A percentile compares a stretch with the other conserved stretches of the same genome.
Evolutionary conservation across 1,140 invertebrate species (phyloP).

Genomic region (Eufriesea mexicana): DNA sequence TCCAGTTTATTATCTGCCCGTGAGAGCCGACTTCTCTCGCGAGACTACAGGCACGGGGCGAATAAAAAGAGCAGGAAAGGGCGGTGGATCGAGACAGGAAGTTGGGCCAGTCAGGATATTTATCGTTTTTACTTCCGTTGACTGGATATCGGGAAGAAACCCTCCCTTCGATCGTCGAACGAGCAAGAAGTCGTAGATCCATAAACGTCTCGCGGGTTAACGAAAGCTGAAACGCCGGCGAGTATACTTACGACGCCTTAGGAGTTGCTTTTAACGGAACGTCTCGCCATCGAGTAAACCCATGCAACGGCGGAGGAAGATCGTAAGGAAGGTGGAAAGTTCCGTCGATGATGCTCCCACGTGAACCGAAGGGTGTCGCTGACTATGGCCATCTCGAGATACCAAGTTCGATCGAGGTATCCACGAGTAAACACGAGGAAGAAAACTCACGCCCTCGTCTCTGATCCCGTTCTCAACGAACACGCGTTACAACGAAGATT

Average conservation of each 20-base stretch:
- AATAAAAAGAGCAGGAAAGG: slow-evolving; percentile 48
- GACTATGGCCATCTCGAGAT: neutral
- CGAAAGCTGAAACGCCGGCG: neutral
- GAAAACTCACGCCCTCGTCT: too few species aligned
- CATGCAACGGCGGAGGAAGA: too few species aligned
- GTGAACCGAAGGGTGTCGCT: neutral
- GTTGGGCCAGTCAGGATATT: slow-evolving; percentile 25
- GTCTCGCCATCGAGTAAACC: neutral
- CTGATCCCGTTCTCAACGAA: too few species aligned
- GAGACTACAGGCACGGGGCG: slow-evolving; percentile 20
- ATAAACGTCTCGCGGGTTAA: neutral
- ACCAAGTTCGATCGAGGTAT: too few species aligned
- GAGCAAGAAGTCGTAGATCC: neutral
- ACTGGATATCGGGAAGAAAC: neutral
- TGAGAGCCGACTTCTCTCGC: slow-evolving; percentile 37
- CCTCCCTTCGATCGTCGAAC: neutral
- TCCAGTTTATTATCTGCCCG: slow-evolving; percentile 66
- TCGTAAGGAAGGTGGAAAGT: neutral
- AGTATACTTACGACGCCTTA: neutral
- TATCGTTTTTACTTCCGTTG: neutral
- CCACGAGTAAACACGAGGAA: too few species aligned
- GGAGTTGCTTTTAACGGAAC: neutral
- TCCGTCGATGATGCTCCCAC: neutral
- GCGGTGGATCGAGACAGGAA: neutral
- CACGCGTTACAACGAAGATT: too few species aligned